Conservation (phyloP, 1,140 invertebrate genomes). For the Macrobrachium rosenbergii region DNA sequence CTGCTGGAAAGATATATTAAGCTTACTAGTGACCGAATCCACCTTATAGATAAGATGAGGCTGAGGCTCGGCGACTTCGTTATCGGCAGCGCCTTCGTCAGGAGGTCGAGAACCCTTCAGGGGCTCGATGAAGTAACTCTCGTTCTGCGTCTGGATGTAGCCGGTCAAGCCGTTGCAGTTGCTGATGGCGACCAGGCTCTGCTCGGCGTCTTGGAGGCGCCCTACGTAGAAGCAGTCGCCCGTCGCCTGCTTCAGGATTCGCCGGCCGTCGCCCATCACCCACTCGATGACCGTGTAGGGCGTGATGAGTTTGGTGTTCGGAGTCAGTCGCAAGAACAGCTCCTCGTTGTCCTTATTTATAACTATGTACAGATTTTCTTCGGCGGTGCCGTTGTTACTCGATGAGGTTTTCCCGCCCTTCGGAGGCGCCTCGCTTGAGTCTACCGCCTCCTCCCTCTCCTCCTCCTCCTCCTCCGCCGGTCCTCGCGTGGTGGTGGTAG, state of each 20-base stretch:
- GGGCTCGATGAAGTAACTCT: constrained; percentile 65
- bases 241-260: constrained; percentile 36
- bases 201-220: constrained; percentile 30
- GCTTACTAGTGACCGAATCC: constrained; percentile 43
- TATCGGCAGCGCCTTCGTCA: constrained; percentile 7
- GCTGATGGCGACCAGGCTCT: constrained; percentile 62
- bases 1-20: constrained; percentile 62
- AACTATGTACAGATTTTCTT: constrained; percentile 56
- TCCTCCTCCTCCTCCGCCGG: not conserved
- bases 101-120: constrained; percentile 24
- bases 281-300: constrained; percentile 63
- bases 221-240: constrained; percentile 61
- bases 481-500: not conserved
- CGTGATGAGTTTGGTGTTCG: constrained; percentile 53
- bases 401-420: not conserved
- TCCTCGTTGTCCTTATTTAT: constrained; percentile 62
- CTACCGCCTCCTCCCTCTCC: not conserved
- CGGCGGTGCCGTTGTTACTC: not conserved
- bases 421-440: not conserved
- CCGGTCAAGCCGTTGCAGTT: constrained; percentile 63
- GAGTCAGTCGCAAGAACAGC: constrained; percentile 58
- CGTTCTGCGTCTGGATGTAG: constrained; percentile 61
- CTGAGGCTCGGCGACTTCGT: constrained; percentile 18
- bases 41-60: constrained; percentile 65
- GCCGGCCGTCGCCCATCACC: constrained; percentile 57